A percentile compares a stretch with the other conserved stretches of the same genome.
These are phyloP conservation scores for Netelia fuscicornis DNA, from an alignment of 2,888 invertebrate genomes.

Conservation along the genomic window DNA sequence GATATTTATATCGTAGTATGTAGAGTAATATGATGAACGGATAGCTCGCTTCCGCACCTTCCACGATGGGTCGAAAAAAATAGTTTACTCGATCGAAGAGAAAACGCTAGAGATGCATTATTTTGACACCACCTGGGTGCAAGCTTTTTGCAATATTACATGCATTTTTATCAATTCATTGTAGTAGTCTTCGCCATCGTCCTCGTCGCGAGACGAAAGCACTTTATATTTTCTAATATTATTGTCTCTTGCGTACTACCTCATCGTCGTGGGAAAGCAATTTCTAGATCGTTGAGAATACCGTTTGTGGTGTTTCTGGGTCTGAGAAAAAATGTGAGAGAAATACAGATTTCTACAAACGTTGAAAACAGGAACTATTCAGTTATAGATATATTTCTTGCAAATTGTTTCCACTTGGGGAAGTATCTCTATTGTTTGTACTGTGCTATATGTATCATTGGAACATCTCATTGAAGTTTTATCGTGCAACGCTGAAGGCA, in stretches of 20 bases:
- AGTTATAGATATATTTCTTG: constrained; percentile 63
- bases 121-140: constrained; percentile 12
- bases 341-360: background rate
- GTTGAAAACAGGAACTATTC: constrained; percentile 17
- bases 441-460: constrained; percentile 14
- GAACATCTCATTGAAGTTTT: constrained; percentile 43
- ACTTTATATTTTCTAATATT: constrained; percentile 48
- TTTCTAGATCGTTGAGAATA: constrained; percentile 52
- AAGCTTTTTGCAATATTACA: constrained; percentile 61
- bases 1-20: background rate
- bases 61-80: background rate
- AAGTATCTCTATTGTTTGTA: constrained; percentile 43
- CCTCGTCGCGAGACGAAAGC: constrained; percentile 13
- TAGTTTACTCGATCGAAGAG: constrained; percentile 1
- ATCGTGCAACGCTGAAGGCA: constrained; percentile 50
- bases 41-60: background rate
- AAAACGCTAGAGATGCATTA: constrained; percentile 34
- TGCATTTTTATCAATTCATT: constrained; percentile 56
- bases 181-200: constrained; percentile 21
- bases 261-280: constrained; percentile 26
- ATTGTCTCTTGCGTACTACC: constrained; percentile 21
- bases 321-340: constrained; percentile 9
- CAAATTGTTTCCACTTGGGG: constrained; percentile 45
- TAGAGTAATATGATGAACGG: constrained; percentile 30
- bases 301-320: constrained; percentile 41